phyloP scores from a whole-genome alignment of 2,888 invertebrate genomes.

The Caenorhabditis japonica region DNA sequence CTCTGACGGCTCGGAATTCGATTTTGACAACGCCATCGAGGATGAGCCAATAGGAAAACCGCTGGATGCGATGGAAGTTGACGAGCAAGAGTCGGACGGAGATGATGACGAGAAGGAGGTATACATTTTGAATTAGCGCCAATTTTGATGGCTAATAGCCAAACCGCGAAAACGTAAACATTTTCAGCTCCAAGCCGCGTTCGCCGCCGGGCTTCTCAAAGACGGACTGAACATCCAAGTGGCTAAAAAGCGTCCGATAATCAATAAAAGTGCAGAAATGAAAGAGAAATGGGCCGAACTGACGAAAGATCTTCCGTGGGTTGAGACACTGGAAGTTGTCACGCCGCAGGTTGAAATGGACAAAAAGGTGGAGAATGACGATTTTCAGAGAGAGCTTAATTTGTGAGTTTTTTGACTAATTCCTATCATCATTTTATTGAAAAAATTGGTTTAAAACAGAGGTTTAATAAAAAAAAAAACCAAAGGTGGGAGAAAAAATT shows the following conservation, averaged over 20 bases:
- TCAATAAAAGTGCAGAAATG: conserved; percentile 82
- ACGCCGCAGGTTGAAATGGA: conserved; percentile 61
- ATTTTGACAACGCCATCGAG: conserved; percentile 53
- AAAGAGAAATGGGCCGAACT: conserved; percentile 61
- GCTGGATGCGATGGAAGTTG: conserved; percentile 33
- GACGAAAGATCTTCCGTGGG: conserved; percentile 69
- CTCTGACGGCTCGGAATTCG: conserved; percentile 51
- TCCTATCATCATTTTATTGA: conserved; percentile 5
- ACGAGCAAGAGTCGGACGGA: conserved; percentile 28
- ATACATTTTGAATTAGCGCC: not conserved
- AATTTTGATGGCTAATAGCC: not conserved
- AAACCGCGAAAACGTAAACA: not conserved
- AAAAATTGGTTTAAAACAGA: too few relatives aligned
- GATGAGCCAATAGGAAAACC: too few relatives aligned
- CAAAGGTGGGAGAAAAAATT: too few relatives aligned
- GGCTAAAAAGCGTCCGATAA: conserved; percentile 81
- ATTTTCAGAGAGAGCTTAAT: conserved; percentile 73
- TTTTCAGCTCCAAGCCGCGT: conserved; percentile 88
- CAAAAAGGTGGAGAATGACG: conserved; percentile 67
- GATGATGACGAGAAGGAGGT: conserved; percentile 54
- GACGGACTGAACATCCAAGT: conserved; percentile 83
- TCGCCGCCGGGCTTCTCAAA: conserved; percentile 87
- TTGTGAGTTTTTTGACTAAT: conserved; percentile 65
- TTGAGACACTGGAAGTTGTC: conserved; percentile 71
- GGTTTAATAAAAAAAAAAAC: too few relatives aligned